These are phyloP conservation scores for Penaeus indicus DNA, from an alignment of 1,140 invertebrate genomes.

Conservation along the genomic window DNA sequence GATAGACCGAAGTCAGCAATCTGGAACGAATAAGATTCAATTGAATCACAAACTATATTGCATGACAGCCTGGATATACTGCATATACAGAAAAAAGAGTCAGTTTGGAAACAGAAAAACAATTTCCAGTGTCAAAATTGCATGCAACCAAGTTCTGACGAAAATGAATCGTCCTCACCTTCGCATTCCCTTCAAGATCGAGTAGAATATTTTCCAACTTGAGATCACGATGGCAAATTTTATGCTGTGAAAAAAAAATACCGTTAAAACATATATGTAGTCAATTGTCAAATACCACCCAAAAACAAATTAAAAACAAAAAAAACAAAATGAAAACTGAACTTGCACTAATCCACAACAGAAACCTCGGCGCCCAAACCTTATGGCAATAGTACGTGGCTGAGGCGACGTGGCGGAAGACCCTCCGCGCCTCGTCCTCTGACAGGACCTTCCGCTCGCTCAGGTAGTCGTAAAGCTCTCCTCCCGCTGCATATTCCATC, in stretches of 20 bases:
- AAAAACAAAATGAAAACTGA: neutral
- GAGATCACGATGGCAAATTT: slow-evolving; percentile 97
- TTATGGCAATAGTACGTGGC: slow-evolving; percentile 99
- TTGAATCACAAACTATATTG: neutral
- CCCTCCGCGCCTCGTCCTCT: slow-evolving; percentile 92
- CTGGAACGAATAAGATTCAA: slow-evolving; percentile 71
- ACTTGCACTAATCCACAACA: too few relatives aligned
- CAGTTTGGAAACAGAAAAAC: too few relatives aligned
- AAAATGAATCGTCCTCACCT: slow-evolving; percentile 75
- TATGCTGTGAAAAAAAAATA: slow-evolving; percentile 77
- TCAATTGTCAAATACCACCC: neutral
- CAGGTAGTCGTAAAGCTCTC: slow-evolving; percentile 98
- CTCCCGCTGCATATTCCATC: slow-evolving; percentile 99
- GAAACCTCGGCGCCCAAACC: slow-evolving; percentile 70
- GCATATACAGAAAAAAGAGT: too few relatives aligned
- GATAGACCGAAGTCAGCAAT: slow-evolving; percentile 99
- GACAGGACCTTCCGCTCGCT: slow-evolving; percentile 90
- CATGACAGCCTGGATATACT: neutral
- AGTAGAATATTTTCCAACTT: slow-evolving; percentile 99
- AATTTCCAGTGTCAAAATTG: too few relatives aligned
- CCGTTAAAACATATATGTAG: slow-evolving; percentile 1
- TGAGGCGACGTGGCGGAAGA: slow-evolving; percentile 97
- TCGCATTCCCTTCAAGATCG: slow-evolving; percentile 95
- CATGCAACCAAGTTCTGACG: too few relatives aligned
- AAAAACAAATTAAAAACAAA: neutral